Evolutionary conservation across 2,888 invertebrate species (phyloP).

Genomic region (Lycaena phlaeas): DNA sequence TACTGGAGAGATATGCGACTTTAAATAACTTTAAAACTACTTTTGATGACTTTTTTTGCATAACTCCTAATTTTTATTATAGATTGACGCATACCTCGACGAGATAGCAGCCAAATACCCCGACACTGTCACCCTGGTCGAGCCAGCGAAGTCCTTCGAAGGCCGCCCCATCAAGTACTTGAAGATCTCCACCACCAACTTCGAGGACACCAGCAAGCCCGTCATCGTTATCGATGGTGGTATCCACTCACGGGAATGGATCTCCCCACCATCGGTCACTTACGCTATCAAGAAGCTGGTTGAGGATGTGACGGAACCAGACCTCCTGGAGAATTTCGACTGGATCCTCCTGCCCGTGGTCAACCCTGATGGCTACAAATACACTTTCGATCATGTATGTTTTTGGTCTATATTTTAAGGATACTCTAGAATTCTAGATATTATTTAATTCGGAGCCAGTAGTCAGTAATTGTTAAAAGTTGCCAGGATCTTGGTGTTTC

Average conservation of each 20-base stretch:
- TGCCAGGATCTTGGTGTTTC: no score
- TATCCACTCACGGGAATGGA: conserved; percentile 81
- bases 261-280: conserved; percentile 75
- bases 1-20: no score
- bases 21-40: background rate
- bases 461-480: no score
- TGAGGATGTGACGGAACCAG: conserved; percentile 65
- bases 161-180: conserved; percentile 70
- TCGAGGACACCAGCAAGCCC: conserved; percentile 46
- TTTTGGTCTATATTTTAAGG: no score
- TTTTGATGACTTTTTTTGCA: background rate
- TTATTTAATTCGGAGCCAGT: no score
- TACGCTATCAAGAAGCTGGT: conserved; percentile 77
- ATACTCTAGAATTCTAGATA: no score
- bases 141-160: conserved; percentile 69
- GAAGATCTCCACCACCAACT: conserved; percentile 70
- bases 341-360: conserved; percentile 77
- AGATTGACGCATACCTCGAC: conserved; percentile 47
- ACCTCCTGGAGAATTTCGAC: conserved; percentile 73
- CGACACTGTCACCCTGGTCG: conserved; percentile 33
- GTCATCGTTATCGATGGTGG: conserved; percentile 74
- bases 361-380: conserved; percentile 83
- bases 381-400: conserved; percentile 58
- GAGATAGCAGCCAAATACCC: conserved; percentile 37
- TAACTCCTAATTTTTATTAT: conserved; percentile 16